Evolutionary conservation across 2,888 invertebrate species (phyloP), one percentile per base, ranked within the genome.

Genomic region (Flabesymbios commensalis): DNA sequence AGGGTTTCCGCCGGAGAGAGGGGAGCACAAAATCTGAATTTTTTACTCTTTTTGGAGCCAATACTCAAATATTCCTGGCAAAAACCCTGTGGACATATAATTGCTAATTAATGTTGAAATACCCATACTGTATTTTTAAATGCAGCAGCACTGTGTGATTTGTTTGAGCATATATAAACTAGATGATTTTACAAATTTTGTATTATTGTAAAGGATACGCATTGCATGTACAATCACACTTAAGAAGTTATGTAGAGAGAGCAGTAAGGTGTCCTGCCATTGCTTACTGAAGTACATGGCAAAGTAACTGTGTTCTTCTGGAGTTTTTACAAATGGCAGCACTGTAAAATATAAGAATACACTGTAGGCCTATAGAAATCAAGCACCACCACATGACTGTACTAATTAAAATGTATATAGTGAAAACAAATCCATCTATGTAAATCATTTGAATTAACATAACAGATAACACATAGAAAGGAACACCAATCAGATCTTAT

Each of bases 221-320:
- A 79, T 78, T 5, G 75, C 72, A 83, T 90, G 89, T 72, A 90
- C 93, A 65, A 95, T 90, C 0, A 94, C 92, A 17, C 94, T 91
- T 41, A 98, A 85, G 77, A 97, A 91, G 84, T 97, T 97, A 80
- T 95, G 93, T 39, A 97, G 85, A 0, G 96, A 96, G 32, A 90
- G 89, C 58, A 94, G 84, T 73, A 94, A 88, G 31, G 93, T 94
- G 79, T 98, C 97, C 80, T 95, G 94, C 97, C 97, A 98, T 61
- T 92, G 92, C 67, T 89, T 7, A 7, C 91, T 92, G 83, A 94
- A 98, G 83, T 93, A 93, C 57, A 93, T 86, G 19, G 91, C 88
- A 83, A 94, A 98, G 39, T 88, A 87, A 17, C 91, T 89, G 78
- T 92, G 92, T 75, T 95, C 95, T 82, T 95, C 94, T 0, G 95